Evolutionary conservation across 1,140 invertebrate species (phyloP), one percentile per base, ranked within the genome.

Genomic region (Zaprionus kolodkinae): DNA sequence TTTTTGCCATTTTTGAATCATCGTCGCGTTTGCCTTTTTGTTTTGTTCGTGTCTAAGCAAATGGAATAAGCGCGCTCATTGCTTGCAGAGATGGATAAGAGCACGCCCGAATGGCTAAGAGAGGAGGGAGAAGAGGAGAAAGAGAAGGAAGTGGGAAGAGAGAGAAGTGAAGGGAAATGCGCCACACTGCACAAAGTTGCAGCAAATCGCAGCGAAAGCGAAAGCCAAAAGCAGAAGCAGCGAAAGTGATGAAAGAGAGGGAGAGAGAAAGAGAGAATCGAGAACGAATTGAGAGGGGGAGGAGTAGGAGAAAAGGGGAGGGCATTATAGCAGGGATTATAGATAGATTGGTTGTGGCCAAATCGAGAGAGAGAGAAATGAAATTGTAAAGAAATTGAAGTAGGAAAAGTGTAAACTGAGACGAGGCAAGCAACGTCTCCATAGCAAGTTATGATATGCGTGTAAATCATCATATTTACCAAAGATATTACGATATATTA

Each of bases 1-100:
- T 68, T 68, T 82, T 56, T 56, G 52, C 70, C 48, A 48, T 56
- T 33, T 48, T 25, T 50, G 45, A 50, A 21, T 50, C 45, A 50
- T 50, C 17, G 45, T 12, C 45, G 45, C 45, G 40, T 45, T 50
- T 25, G 45, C 13, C 21, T 62, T 43, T 48, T 67, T 76, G 68
- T 66, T 75, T 86, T 88, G 84, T 84, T 84, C 70, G 82, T 88
- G 85, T 88, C 84, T 88, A 88, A 88, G 84, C 84, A 88, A 88
- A 88, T 88, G 84, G 84, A 88, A 88, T 88, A 88, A 88, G 84
- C 85, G 85, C 78, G 77, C 84, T 88, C 85, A 88, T 88, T 88
- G 85, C 64, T 84, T 79, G 45, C 45, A 50, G 45, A 50, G 60
- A 60, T 55, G 62, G 64, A 35, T 63, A 62, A 61, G 66, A 72